Conservation (phyloP, 2,888 invertebrate genomes). For the Netelia virgata region DNA sequence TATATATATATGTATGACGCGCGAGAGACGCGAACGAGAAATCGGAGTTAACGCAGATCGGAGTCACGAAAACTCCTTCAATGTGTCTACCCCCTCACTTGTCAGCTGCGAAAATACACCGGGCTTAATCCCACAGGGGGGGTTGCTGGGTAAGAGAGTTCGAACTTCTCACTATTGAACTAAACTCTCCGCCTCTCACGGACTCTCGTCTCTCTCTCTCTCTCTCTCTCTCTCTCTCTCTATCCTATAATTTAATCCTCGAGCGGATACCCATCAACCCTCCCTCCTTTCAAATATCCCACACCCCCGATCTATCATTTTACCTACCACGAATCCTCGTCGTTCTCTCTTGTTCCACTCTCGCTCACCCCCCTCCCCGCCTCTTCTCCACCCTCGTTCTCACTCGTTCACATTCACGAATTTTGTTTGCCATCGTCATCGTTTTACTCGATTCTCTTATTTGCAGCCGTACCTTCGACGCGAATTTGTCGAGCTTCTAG, state of each 20-base stretch:
- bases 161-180: constrained; percentile 74
- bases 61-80: constrained; percentile 48
- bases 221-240: constrained; percentile 4
- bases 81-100: constrained; percentile 63
- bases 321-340: constrained; percentile 3
- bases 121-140: constrained; percentile 73
- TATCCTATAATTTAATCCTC: constrained; percentile 61
- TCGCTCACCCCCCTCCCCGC: too few species aligned
- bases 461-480: background rate
- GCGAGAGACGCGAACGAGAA: constrained; percentile 21
- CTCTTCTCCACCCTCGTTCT: too few species aligned
- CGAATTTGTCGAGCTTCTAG: constrained; percentile 4
- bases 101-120: constrained; percentile 78
- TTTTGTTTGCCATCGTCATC: constrained; percentile 45
- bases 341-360: background rate
- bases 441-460: constrained; percentile 26
- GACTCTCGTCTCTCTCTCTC: constrained; percentile 8
- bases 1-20: constrained; percentile 9
- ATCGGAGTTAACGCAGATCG: constrained; percentile 43
- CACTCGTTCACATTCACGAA: constrained; percentile 2
- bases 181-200: constrained; percentile 56
- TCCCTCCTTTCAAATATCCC: constrained; percentile 2
- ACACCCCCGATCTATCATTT: constrained; percentile 37
- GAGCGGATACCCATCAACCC: constrained; percentile 53
- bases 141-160: constrained; percentile 44